Base-by-base conservation (phyloP, 2,888 invertebrate genomes). In the Latheticus oryzae region DNA sequence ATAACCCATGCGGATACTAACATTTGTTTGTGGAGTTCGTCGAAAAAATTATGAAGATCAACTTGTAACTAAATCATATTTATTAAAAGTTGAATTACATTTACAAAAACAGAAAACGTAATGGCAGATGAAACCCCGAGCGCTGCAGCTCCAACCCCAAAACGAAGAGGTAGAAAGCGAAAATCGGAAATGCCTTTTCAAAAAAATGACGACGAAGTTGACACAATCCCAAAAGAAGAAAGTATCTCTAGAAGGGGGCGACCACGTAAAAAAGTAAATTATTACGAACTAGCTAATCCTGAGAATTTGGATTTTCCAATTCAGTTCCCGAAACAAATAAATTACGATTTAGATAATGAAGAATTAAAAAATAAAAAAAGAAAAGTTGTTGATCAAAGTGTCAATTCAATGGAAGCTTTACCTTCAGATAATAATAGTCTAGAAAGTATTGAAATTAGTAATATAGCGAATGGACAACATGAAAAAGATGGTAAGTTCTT, bases 211-310 rank as follows among this genome's bases (percentile, higher is more conserved):
- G 52, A 40, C 2, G 9, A 19, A 8, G 19, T 32, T 26, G 37
- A 50, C 5, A 28, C 7, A 11, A 4, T n/a, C 1, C 40, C 52
- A 4, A 21, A 12, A 19, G 42, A 16, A 17, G 43, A 43, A 26
- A 45, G 45, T 8, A 16, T 45, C 1, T 65, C 69, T 2, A 48
- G 60, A 53, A 68, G 63, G 32, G 69, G 67, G 11, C 65, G 71
- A 15, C 66, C 60, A 38, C 59, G 67, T 3, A 66, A 63, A 47
- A 60, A 64, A 38, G 47, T 71, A 2, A 64, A 71, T 61, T 71
- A 71, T 53, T 66, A 62, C 4, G 60, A 64, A 33, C 21, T 71
- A 7, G 67, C 61, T 2, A 64, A 64, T 62, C 64, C 64, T 1
- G 50, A 54, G 24, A 50, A 50, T 19, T 2, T 53, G 3, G 42